Conservation (phyloP, 2,113 vertebrate species). For the Bungarus multicinctus region DNA sequence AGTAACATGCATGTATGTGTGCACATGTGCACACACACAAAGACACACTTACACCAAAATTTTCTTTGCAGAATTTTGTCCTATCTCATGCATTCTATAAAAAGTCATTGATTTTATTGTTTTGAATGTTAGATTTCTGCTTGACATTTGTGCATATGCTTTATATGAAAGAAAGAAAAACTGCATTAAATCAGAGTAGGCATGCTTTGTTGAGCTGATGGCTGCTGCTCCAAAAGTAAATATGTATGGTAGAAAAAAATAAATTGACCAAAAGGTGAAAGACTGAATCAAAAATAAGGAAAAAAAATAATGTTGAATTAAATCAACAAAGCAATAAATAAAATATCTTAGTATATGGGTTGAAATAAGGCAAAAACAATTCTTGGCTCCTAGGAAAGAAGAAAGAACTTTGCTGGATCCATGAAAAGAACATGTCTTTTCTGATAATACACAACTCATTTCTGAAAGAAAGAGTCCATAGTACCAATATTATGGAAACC, state of each 20-base stretch:
- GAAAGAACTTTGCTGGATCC: background rate
- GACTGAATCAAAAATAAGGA: background rate
- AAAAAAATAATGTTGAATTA: background rate
- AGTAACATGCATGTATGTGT: background rate
- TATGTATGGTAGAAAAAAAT: background rate
- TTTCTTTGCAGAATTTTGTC: background rate
- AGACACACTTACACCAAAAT: background rate
- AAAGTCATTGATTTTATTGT: background rate
- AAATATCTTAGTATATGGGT: background rate
- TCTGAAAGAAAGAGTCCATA: background rate
- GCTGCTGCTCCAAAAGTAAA: background rate
- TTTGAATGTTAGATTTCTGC: background rate
- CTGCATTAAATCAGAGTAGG: background rate
- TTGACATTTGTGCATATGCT: background rate
- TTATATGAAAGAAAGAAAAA: background rate
- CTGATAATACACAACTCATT: background rate
- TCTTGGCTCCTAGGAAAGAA: background rate
- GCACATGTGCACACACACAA: background rate
- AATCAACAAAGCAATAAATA: background rate
- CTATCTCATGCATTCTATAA: background rate
- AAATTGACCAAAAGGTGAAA: background rate
- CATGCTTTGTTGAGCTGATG: background rate
- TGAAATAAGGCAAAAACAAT: background rate
- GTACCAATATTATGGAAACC: background rate
- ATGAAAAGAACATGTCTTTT: background rate